Conservation (phyloP, 2,113 vertebrate species). For the Ramphastos sulfuratus region DNA sequence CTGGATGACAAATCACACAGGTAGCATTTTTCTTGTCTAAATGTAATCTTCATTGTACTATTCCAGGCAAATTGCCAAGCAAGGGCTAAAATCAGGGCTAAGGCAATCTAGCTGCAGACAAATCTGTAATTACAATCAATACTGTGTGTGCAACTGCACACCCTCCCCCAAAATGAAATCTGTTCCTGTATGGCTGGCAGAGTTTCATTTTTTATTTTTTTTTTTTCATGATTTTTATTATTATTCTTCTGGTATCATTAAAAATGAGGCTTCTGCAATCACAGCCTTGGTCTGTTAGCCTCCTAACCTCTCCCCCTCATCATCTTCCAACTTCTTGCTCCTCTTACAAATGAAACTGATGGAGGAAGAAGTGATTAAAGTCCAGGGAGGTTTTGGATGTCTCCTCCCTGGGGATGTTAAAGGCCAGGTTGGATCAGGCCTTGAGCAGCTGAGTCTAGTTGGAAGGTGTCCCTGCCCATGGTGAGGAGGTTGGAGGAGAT, state of each 20-base stretch:
- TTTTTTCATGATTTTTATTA: neutral
- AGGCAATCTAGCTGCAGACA: conserved; percentile 31
- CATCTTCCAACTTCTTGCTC: neutral
- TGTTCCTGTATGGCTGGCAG: neutral
- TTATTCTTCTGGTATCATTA: neutral
- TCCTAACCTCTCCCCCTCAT: neutral
- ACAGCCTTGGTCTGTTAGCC: neutral
- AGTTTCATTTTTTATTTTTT: neutral
- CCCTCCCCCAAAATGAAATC: neutral
- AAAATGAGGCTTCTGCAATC: neutral
- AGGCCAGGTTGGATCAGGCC: too few species aligned
- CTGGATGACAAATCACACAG: conserved; percentile 9
- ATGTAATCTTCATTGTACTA: conserved; percentile 43
- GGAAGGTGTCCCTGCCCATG: too few species aligned
- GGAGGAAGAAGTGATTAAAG: neutral
- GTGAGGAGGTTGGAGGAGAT: too few species aligned
- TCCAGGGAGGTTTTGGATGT: neutral
- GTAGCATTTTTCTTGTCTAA: conserved; percentile 47
- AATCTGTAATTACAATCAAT: conserved; percentile 59
- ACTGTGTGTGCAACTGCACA: neutral
- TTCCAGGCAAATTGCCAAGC: conserved; percentile 34
- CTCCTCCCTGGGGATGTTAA: too few species aligned
- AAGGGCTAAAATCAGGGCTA: conserved; percentile 36
- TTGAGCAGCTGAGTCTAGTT: too few species aligned
- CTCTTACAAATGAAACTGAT: neutral